Evolutionary conservation across 2,797 vertebrate genomes (phyloP), one percentile per base, ranked within the genome.

Genomic region (Sebastes nivosus): DNA sequence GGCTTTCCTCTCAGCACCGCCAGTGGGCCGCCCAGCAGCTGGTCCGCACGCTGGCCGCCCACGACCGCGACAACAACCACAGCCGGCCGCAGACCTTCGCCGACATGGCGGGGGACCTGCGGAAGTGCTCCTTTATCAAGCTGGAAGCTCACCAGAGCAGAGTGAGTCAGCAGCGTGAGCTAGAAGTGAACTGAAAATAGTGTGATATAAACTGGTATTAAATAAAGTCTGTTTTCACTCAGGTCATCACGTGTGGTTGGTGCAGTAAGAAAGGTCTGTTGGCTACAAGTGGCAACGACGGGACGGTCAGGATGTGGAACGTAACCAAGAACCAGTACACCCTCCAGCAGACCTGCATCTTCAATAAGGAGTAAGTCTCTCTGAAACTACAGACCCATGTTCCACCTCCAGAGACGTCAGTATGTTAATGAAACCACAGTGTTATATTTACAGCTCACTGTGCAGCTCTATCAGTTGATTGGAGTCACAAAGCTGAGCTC

Each of bases 11-110:
- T 0, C 98, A 99, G 91, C 98, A 99, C 83, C 97, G 98, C 13
- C 98, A 99, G 92, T 99, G 98, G 98, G 98, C 98, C 2, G 97
- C 98, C 3, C 98, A 99, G 93, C 98, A 99, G 90, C 95, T 99
- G 27, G 98, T 99, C 20, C 96, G 97, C 76, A 97, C 98, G 4
- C 96, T 99, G 42, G 98, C 98, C 0, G 98, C 98, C 5, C 98
- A 99, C 0, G 98, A 99, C 90, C 96, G 98, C 0, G 98, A 99
- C 94, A 98, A 99, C 95, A 98, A 98, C 95, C 98, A 99, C 83
- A 96, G 90, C 84, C 93, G 94, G 50, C 97, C 97, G 1, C 98
- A 98, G 92, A 99, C 97, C 55, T 97, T 98, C 0, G 98, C 98
- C 0, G 98, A 99, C 91, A 97, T 99, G 97, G 97, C 97, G 18